These are phyloP conservation scores for Phocides pigmalion DNA, from an alignment of 1,140 invertebrate species.

Conservation along the genomic window DNA sequence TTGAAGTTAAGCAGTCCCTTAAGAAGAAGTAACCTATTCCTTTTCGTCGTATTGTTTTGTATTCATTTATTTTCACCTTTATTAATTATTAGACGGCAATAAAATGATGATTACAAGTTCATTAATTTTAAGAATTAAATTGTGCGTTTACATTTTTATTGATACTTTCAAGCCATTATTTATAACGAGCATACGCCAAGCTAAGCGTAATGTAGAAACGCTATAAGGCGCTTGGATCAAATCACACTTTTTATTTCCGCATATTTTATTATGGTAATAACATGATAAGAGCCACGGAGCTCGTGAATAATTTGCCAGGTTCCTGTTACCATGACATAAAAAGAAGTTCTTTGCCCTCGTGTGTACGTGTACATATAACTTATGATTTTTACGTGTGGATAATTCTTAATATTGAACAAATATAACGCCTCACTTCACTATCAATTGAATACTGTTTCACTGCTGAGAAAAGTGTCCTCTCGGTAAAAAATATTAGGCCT, in stretches of 20 bases:
- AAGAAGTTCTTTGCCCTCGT: conserved; percentile 12
- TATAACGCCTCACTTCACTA: no score
- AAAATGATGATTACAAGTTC: no score
- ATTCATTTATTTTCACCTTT: no score
- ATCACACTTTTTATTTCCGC: conserved; percentile 61
- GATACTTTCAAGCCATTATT: not conserved
- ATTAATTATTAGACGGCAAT: no score
- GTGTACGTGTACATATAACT: not conserved
- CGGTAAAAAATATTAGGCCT: no score
- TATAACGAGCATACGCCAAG: not conserved
- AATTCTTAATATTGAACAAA: no score
- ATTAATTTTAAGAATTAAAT: not conserved
- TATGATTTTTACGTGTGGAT: no score
- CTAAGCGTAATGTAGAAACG: conserved; percentile 12
- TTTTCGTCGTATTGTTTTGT: no score
- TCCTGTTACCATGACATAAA: conserved; percentile 17
- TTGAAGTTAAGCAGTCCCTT: no score
- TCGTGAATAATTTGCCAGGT: conserved; percentile 28
- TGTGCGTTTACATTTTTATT: not conserved
- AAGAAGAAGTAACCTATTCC: no score
- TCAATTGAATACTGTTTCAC: no score
- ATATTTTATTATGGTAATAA: conserved; percentile 67
- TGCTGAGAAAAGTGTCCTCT: no score
- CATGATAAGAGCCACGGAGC: conserved; percentile 47
- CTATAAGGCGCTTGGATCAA: conserved; percentile 54